phyloP scores from a whole-genome alignment of 2,888 invertebrate species.

The Macaria liturata region DNA sequence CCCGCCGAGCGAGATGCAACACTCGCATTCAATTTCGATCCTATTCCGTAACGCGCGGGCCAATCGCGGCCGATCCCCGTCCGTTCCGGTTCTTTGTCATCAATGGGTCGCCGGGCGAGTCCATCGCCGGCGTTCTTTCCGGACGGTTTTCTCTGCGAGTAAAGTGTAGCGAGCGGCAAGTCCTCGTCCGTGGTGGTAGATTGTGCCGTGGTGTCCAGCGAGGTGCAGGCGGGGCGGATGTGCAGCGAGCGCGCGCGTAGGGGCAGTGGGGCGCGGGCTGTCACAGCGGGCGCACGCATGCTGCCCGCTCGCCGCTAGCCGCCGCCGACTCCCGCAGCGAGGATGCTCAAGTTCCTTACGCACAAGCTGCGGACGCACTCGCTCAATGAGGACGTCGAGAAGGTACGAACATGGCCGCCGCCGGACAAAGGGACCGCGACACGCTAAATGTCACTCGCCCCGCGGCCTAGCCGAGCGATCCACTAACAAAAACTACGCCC shows the following conservation, averaged over 20 bases:
- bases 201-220: too few relatives aligned
- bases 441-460: slow-evolving; percentile 5
- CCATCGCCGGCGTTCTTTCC: slow-evolving; percentile 71
- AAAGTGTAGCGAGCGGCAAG: too few relatives aligned
- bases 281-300: slow-evolving; percentile 38
- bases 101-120: slow-evolving; percentile 87
- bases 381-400: slow-evolving; percentile 91
- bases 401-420: slow-evolving; percentile 89
- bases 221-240: too few relatives aligned
- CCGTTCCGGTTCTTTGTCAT: slow-evolving; percentile 88
- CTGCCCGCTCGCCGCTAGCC: slow-evolving; percentile 64
- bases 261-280: too few relatives aligned
- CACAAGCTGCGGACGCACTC: slow-evolving; percentile 93
- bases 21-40: slow-evolving; percentile 80
- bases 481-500: too few relatives aligned
- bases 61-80: slow-evolving; percentile 85
- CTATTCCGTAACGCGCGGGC: slow-evolving; percentile 78
- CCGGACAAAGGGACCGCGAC: slow-evolving; percentile 83
- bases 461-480: not conserved
- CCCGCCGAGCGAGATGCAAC: slow-evolving; percentile 56
- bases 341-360: slow-evolving; percentile 94
- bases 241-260: too few relatives aligned
- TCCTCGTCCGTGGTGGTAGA: too few relatives aligned
- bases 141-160: slow-evolving; percentile 53
- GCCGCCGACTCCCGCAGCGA: slow-evolving; percentile 63